Percentiles rank a stretch among this genome's conserved stretches.
Conservation (phyloP, 2,888 invertebrate genomes). For the Gisinianus flammeolus region DNA sequence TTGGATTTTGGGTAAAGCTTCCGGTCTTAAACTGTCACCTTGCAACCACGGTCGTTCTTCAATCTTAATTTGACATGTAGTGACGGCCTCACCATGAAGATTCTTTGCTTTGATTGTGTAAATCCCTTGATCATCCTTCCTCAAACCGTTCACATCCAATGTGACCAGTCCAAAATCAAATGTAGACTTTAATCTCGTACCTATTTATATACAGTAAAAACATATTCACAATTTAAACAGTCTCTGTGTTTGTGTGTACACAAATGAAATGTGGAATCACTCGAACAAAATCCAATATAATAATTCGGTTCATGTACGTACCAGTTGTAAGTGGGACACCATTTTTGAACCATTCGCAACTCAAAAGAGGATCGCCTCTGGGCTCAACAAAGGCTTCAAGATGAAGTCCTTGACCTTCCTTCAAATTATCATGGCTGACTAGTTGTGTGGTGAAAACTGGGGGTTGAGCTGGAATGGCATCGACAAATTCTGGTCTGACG, state of each 20-base stretch:
- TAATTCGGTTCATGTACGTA: too few relatives aligned
- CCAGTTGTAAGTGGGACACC: slow-evolving; percentile 60
- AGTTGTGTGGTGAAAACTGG: slow-evolving; percentile 95
- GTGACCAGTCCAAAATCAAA: slow-evolving; percentile 97
- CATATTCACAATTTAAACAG: too few relatives aligned
- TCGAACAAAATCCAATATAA: background rate
- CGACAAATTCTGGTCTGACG: slow-evolving; percentile 68
- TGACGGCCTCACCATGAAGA: slow-evolving; percentile 84
- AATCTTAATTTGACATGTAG: slow-evolving; percentile 86
- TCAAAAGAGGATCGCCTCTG: slow-evolving; percentile 74
- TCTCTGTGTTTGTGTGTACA: too few relatives aligned
- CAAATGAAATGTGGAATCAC: too few relatives aligned
- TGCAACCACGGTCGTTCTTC: slow-evolving; percentile 79
- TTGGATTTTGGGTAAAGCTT: slow-evolving; percentile 83
- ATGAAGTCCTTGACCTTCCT: slow-evolving; percentile 85
- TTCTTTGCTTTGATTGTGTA: slow-evolving; percentile 96
- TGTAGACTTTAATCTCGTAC: slow-evolving; percentile 70
- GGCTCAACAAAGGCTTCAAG: slow-evolving; percentile 91
- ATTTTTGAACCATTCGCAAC: slow-evolving; percentile 82
- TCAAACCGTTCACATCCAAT: slow-evolving; percentile 82
- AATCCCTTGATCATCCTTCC: slow-evolving; percentile 87
- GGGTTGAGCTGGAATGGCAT: slow-evolving; percentile 84
- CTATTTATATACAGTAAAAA: background rate
- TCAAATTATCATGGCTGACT: slow-evolving; percentile 79
- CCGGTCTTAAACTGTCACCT: slow-evolving; percentile 82